Base-by-base conservation (phyloP, 2,888 invertebrate genomes). In the Oxyscelio sp. region DNA sequence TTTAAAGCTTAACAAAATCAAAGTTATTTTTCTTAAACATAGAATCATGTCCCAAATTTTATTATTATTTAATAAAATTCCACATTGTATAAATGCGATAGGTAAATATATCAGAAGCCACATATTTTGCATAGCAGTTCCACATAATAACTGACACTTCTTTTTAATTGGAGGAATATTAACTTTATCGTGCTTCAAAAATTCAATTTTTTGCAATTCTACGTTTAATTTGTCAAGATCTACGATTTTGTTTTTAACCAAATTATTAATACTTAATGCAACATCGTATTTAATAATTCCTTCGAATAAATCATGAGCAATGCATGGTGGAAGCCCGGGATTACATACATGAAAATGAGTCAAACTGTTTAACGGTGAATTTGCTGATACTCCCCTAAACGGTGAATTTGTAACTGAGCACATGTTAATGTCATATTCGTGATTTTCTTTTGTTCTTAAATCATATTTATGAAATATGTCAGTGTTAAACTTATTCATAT, bases 291-390 rank as follows among this genome's bases (percentile, higher is more conserved):
- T 81, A 13, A 87, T 34, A 34, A 88, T 63, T 4, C 87, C 87
- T 77, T 89, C 86, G 52, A 83, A 86, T 13, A 89, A n/a, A 79
- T 89, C 89, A 78, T n/a, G n/a, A n/a, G n/a, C n/a, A n/a, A n/a
- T n/a, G n/a, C n/a, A n/a, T n/a, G n/a, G n/a, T n/a, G n/a, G n/a
- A n/a, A n/a, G n/a, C n/a, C n/a, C n/a, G n/a, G n/a, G n/a, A n/a
- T n/a, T n/a, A n/a, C n/a, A n/a, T 89, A 89, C 83, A 58, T 88
- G 87, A 83, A 59, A 90, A 80, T 85, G 71, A 31, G 75, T 59
- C 31, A 87, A 71, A 45, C 70, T 38, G 78, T 90, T 88, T 63
- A 89, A 74, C 48, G 77, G 19, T n/a, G 88, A 90, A 70, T 85
- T 56, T 13, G 15, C 24, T 58, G 83, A 85, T 21, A 88, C 75